Percentiles rank a stretch among this genome's conserved stretches.
These are phyloP conservation scores for Dasysyrphus tricinctus DNA, from an alignment of 2,888 invertebrate species.

Conservation along the genomic window DNA sequence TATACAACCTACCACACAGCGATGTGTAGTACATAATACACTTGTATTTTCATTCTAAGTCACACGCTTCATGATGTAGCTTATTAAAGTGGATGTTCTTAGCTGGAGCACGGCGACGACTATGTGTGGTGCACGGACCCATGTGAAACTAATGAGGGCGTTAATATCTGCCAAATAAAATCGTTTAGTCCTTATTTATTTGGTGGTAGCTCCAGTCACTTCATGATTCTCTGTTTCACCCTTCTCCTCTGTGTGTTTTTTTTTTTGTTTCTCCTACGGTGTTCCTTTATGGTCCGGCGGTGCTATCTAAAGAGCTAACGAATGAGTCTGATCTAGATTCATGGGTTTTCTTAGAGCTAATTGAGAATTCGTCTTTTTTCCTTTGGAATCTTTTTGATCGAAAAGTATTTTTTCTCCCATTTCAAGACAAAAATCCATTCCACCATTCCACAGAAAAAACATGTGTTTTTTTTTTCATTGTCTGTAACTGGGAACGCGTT, in stretches of 20 bases:
- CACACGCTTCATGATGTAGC: slow-evolving; percentile 44
- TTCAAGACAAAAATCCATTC: slow-evolving; percentile 3
- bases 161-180: slow-evolving; percentile 75
- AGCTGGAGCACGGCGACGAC: slow-evolving; percentile 8
- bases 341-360: slow-evolving; percentile 57
- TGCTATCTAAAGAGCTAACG: slow-evolving; percentile 50
- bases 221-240: slow-evolving; percentile 40
- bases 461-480: slow-evolving; percentile 23
- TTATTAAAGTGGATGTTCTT: slow-evolving; percentile 22
- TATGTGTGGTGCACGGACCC: slow-evolving; percentile 41
- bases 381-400: slow-evolving; percentile 17
- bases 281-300: slow-evolving; percentile 27
- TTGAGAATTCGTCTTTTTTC: slow-evolving; percentile 53
- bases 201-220: slow-evolving; percentile 43
- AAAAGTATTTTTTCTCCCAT: slow-evolving; percentile 2
- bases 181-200: slow-evolving; percentile 74
- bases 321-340: slow-evolving; percentile 61
- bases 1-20: slow-evolving; percentile 8
- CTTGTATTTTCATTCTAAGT: slow-evolving; percentile 52
- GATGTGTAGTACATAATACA: slow-evolving; percentile 3
- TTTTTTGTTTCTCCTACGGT: neutral
- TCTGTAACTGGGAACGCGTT: slow-evolving; percentile 27
- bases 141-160: slow-evolving; percentile 74
- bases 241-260: slow-evolving; percentile 28
- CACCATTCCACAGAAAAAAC: neutral